Evolutionary conservation across 2,888 invertebrate species (phyloP), one percentile per base, ranked within the genome.

Genomic region (Ormyrus labotus): DNA sequence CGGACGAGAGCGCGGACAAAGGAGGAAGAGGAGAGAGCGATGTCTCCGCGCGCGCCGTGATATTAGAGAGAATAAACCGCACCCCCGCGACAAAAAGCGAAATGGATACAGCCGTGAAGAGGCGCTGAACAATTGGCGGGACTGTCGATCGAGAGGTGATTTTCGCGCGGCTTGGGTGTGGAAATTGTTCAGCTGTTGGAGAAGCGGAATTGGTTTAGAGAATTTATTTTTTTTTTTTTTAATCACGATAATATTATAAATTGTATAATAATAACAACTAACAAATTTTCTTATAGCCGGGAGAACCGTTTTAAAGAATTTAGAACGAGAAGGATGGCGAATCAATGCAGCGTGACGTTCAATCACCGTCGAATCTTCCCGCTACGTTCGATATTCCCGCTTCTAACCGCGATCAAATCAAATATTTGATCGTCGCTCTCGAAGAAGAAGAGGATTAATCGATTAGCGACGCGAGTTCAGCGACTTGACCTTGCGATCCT

Each of bases 381-480:
- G 34, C 34, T 34, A 34, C 34, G 51, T n/a, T 3, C 51, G 9
- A 11, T 10, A 11, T 10, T 10, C 34, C 34, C 34, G 34, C 34
- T 34, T 34, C 34, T 34, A 34, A 4, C 5, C 60, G 2, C 34
- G 5, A 34, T 47, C 34, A 73, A 68, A 61, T 61, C 79, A 79
- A 79, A 75, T 60, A 75, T 80, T 80, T 80, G 69, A 10, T 34
- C 34, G 34, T 4, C 4, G 34, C 34, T 61, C 67, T 61, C 64
- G 79, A 55, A 11, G 0, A 55, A 11, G 0, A 6, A 11, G 47
- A 6, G 9, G 50, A 11, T 61, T 10, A 50, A 78, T 78, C 78
- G 58, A 78, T 78, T 67, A n/a, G 50, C 60, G 19, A 65, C 60
- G 78, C 58, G 10, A 71, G 57, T 9, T 10, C 50, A 8, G 58